Evolutionary conservation across 2,113 vertebrate genomes (phyloP).

Genomic region (Ailuropoda melanoleuca): DNA sequence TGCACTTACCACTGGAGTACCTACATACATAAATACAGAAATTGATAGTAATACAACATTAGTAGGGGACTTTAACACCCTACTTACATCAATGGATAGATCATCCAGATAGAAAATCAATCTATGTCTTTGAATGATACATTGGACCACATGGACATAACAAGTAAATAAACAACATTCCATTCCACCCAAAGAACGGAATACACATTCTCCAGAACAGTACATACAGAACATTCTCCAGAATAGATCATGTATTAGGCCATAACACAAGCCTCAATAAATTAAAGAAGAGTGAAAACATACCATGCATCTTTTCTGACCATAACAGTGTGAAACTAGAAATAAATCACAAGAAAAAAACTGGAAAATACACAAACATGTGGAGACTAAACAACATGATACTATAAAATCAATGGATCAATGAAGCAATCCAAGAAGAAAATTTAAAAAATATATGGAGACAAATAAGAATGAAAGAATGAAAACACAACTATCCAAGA

Average conservation of each 20-base stretch:
- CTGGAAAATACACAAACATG: neutral
- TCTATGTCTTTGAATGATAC: neutral
- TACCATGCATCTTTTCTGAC: neutral
- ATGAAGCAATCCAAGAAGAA: neutral
- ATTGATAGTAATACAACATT: neutral
- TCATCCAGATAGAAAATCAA: neutral
- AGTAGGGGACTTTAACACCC: neutral
- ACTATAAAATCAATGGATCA: neutral
- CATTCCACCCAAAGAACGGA: neutral
- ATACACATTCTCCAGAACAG: neutral
- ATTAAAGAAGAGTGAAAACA: neutral
- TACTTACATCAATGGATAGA: neutral
- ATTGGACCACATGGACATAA: neutral
- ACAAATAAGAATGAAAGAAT: neutral
- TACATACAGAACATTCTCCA: neutral
- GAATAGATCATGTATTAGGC: neutral
- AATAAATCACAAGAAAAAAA: neutral
- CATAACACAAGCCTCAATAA: neutral
- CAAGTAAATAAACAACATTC: neutral
- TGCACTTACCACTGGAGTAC: neutral
- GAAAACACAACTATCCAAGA: neutral
- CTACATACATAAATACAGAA: neutral
- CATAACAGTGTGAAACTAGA: neutral
- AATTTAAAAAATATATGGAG: neutral
- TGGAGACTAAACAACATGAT: neutral